Conservation (phyloP, 30 jellyfish, hydroid and myxozoan genomes). For the Sanderia malayensis region DNA sequence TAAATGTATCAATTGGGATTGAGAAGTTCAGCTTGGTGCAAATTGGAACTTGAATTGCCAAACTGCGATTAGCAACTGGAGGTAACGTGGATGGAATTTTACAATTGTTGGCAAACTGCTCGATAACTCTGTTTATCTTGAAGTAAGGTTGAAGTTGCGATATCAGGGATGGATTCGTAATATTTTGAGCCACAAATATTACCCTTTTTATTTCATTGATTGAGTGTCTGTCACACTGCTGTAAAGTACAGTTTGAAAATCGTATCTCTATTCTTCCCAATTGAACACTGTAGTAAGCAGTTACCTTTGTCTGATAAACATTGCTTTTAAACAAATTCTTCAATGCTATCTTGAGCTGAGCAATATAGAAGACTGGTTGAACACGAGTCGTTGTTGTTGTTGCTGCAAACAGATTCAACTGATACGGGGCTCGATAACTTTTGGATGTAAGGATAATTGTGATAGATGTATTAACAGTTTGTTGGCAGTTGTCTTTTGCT, state of each 20-base stretch:
- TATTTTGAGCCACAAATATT: conserved; percentile 33
- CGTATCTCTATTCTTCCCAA: conserved; percentile 1
- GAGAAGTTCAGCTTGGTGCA: conserved; percentile 60
- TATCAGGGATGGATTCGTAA: conserved; percentile 22
- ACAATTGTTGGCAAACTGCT: conserved; percentile 32
- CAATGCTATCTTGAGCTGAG: conserved; percentile 39
- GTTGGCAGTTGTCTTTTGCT: conserved; percentile 73
- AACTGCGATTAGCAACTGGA: conserved; percentile 53
- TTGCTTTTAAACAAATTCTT: conserved; percentile 9
- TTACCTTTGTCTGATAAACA: conserved; percentile 6
- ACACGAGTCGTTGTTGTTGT: conserved; percentile 11
- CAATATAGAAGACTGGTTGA: conserved; percentile 10
- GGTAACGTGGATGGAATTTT: conserved; percentile 33
- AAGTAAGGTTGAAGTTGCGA: conserved; percentile 29
- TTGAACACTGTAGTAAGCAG: neutral
- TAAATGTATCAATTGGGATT: conserved; percentile 52
- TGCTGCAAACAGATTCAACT: conserved; percentile 12
- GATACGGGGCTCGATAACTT: conserved; percentile 4
- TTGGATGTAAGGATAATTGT: conserved; percentile 20
- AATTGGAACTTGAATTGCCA: conserved; percentile 27
- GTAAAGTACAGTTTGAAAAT: conserved; percentile 34
- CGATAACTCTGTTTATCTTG: conserved; percentile 23
- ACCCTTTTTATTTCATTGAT: conserved; percentile 14
- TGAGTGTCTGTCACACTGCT: conserved; percentile 26
- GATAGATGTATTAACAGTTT: conserved; percentile 38